A percentile compares a stretch with the other conserved stretches of the same genome.
Conservation (phyloP, 2,113 vertebrate genomes). For the Salminus brasiliensis region DNA sequence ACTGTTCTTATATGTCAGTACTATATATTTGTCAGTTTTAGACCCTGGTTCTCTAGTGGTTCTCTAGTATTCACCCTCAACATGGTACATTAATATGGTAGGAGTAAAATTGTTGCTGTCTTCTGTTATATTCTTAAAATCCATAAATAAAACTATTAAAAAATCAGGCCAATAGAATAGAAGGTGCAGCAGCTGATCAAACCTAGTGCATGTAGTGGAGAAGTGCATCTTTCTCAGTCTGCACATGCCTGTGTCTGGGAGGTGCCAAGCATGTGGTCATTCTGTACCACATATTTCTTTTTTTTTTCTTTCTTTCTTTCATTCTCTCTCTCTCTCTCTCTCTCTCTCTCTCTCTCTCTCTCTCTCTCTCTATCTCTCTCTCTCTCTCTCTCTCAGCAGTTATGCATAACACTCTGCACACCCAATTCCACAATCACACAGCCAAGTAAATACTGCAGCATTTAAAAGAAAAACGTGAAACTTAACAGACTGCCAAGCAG, state of each 20-base stretch:
- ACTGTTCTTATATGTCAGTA: no score
- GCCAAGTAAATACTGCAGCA: background rate
- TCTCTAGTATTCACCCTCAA: no score
- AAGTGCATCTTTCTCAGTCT: background rate
- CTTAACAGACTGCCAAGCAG: background rate
- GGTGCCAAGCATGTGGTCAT: background rate
- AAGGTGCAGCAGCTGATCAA: background rate
- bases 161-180: background rate
- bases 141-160: no score
- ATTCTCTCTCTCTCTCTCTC: no score
- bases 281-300: background rate
- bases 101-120: no score
- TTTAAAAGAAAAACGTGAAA: slow-evolving; percentile 12
- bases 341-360: no score
- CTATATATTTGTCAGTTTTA: no score
- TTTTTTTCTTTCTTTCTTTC: background rate
- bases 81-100: no score
- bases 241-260: background rate
- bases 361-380: no score
- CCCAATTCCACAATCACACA: background rate
- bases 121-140: no score
- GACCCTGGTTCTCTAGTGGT: no score
- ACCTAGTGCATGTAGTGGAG: background rate
- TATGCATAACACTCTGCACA: background rate
- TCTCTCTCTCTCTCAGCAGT: background rate